Evolutionary conservation across 2,888 invertebrate genomes (phyloP).

Genomic region (Drosophila paucipuncta): DNA sequence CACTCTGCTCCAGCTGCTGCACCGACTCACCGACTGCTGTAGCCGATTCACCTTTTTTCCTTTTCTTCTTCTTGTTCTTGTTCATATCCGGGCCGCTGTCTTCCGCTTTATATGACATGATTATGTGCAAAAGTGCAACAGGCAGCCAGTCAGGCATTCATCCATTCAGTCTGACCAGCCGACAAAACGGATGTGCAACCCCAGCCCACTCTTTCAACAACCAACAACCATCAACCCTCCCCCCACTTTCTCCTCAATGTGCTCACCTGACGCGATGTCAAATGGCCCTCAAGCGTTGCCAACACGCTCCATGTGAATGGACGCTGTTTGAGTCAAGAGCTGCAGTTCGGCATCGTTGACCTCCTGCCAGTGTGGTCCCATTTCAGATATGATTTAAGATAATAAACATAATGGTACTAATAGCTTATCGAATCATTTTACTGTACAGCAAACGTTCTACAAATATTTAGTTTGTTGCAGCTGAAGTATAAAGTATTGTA

Average conservation of each 20-base stretch:
- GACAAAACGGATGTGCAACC: constrained; percentile 13
- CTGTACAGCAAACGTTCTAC: not conserved
- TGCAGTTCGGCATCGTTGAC: constrained; percentile 62
- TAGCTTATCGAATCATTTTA: not conserved
- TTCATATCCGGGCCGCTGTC: constrained; percentile 71
- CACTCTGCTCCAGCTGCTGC: not conserved
- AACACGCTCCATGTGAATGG: constrained; percentile 17
- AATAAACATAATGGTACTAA: not conserved
- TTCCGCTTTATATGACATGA: constrained; percentile 79
- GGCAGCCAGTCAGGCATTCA: constrained; percentile 52
- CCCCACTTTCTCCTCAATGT: not conserved
- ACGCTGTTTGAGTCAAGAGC: constrained; percentile 27
- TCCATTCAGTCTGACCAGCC: constrained; percentile 13
- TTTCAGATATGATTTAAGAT: constrained; percentile 14
- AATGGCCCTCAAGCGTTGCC: constrained; percentile 50
- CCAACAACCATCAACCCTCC: not conserved
- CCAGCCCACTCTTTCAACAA: not conserved
- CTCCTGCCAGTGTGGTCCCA: constrained; percentile 19
- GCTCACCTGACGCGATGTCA: constrained; percentile 45
- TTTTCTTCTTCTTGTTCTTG: constrained; percentile 14
- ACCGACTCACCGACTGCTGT: not conserved
- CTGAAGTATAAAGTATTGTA: no score
- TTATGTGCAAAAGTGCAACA: constrained; percentile 80
- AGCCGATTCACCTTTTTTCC: constrained; percentile 2
- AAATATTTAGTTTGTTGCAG: not conserved